A percentile compares a stretch with the other conserved stretches of the same genome.
Conservation (phyloP, 2,113 vertebrate genomes). For the Chunga burmeisteri region DNA sequence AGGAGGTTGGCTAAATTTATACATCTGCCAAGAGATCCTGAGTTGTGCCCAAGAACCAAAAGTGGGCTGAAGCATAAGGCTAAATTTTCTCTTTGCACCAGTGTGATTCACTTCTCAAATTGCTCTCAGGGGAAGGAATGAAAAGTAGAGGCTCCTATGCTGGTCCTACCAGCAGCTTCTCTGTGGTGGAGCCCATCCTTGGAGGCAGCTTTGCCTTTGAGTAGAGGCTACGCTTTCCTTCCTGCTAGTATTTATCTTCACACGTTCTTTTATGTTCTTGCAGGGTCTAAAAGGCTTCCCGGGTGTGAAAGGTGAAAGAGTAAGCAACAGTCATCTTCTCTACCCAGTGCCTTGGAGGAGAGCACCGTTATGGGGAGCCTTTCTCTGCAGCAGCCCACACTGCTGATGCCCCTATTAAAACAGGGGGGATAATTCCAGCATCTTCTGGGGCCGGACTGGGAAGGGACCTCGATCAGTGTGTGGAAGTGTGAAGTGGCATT, state of each 20-base stretch:
- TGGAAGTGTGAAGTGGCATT: background rate
- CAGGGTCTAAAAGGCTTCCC: conserved; percentile 82
- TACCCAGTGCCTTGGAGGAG: background rate
- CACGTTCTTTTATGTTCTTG: background rate
- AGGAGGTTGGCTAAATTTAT: background rate
- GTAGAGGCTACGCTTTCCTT: background rate
- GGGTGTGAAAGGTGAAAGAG: conserved; percentile 82
- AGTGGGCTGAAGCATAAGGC: background rate
- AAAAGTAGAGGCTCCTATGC: background rate
- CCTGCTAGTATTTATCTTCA: background rate
- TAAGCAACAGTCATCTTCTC: conserved; percentile 23
- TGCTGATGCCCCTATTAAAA: background rate
- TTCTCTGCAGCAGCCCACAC: background rate
- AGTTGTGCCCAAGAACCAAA: background rate
- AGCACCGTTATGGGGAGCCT: background rate
- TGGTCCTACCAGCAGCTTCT: background rate
- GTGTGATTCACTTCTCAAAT: background rate
- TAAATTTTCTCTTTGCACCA: background rate
- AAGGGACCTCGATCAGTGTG: background rate
- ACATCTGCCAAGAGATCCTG: background rate
- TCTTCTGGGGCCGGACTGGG: background rate
- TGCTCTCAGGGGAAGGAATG: background rate
- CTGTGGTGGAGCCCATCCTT: background rate
- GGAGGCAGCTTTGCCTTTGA: background rate
- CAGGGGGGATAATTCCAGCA: background rate